A percentile compares a stretch with the other conserved stretches of the same genome.
These are phyloP conservation scores for Taenioides sp. DNA, from an alignment of 2,797 vertebrate genomes.

Conservation along the genomic window DNA sequence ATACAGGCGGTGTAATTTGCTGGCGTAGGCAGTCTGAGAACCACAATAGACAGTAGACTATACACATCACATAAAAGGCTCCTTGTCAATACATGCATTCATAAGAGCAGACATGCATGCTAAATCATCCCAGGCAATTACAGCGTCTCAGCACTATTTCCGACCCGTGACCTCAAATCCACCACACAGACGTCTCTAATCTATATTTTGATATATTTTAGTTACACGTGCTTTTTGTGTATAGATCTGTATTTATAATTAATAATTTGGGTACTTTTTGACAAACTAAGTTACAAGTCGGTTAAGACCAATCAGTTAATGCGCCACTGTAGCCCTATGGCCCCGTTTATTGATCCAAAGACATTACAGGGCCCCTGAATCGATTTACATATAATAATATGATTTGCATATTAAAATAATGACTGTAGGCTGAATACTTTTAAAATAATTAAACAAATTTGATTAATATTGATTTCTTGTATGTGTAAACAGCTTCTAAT, in stretches of 20 bases:
- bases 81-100: slow-evolving; percentile 57
- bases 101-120: slow-evolving; percentile 55
- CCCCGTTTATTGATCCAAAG: too few species aligned
- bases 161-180: slow-evolving; percentile 61
- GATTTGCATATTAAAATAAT: too few species aligned
- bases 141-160: slow-evolving; percentile 59
- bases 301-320: too few species aligned
- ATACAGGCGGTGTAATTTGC: slow-evolving; percentile 20
- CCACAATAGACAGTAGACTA: slow-evolving; percentile 51
- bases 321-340: too few species aligned
- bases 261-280: too few species aligned
- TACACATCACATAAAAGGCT: slow-evolving; percentile 32
- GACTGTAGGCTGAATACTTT: too few species aligned
- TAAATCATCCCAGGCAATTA: slow-evolving; percentile 65
- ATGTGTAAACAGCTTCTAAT: too few species aligned
- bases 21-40: slow-evolving; percentile 24
- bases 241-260: background rate
- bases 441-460: too few species aligned
- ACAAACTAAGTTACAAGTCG: too few species aligned
- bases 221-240: background rate
- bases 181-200: slow-evolving; percentile 24
- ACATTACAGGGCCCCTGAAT: too few species aligned
- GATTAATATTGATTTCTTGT: too few species aligned
- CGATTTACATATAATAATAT: too few species aligned
- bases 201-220: slow-evolving; percentile 17